Base-by-base conservation (phyloP, 2,797 vertebrate genomes). In the Lepus townsendii region DNA sequence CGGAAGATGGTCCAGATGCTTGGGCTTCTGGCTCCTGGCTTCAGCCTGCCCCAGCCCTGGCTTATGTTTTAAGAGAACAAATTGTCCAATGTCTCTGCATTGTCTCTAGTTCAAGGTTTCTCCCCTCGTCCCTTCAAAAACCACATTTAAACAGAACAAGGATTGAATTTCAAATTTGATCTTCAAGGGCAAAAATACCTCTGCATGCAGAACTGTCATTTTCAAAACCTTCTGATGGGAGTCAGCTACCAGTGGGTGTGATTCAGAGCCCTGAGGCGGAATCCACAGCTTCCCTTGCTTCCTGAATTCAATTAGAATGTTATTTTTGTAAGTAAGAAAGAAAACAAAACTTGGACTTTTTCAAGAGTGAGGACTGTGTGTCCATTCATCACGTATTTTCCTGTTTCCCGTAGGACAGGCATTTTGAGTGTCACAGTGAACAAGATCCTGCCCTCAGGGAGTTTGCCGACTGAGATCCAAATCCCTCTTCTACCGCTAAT, bases 111-210 rank as follows among this genome's bases (percentile, higher is more conserved):
- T 91, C 79, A 47, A 6, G 1, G 26, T 87, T 91, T 94, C 65
- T 68, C 57, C 96, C 50, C 95, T 3, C 62, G 27, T 60, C 89
- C 5, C 35, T 24, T 12, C 2, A 0, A 38, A 2, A n/a, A 7
- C 11, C 5, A 88, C 7, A 94, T 95, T 96, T 88, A 96, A 97
- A 96, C 63, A 96, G 86, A 97, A 96, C 96, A 97, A 86, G 78
- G 73, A 63, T 73, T 95, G 71, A 86, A 96, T 96, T 96, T 96
- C 84, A 87, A 96, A 92, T 97, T 95, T 92, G 97, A 96, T 97
- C 50, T 90, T 97, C 76, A 83, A 96, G 83, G 35, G 82, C 90
- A 96, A 17, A 97, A 94, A 93, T 57, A 79, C 94, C 68, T 65
- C 83, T 47, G 42, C 76, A 27, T 89, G 42, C 86, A 72, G 91